A percentile compares a stretch with the other conserved stretches of the same genome.
Evolutionary conservation across 2,113 vertebrate genomes (phyloP).

Genomic region (Perognathus longimembris): DNA sequence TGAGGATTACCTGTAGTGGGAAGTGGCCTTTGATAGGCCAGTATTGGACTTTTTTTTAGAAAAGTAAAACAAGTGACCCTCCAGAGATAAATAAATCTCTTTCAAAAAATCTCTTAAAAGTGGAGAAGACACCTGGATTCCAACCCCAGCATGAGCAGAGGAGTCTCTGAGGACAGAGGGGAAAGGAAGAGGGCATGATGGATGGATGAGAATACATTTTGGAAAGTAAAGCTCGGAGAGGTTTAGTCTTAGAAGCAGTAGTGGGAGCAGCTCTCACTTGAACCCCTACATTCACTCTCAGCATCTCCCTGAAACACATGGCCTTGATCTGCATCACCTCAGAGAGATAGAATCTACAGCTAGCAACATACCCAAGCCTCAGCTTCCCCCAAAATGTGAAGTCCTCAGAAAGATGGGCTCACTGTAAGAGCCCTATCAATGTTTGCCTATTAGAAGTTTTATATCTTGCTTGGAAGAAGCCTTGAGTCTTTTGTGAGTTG

Average conservation of each 20-base stretch:
- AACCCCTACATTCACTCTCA: background rate
- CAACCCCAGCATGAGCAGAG: background rate
- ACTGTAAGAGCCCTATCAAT: background rate
- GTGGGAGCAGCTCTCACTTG: background rate
- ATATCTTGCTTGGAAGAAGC: background rate
- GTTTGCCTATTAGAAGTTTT: background rate
- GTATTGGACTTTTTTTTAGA: background rate
- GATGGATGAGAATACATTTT: background rate
- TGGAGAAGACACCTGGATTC: background rate
- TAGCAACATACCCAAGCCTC: constrained; percentile 25
- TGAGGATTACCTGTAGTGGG: background rate
- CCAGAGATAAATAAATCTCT: constrained; percentile 35
- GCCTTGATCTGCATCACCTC: background rate
- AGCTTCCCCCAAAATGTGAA: background rate
- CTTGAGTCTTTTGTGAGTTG: background rate
- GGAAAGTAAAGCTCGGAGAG: background rate
- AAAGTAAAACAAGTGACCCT: constrained; percentile 49
- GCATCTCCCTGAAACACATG: background rate
- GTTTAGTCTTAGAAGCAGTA: background rate
- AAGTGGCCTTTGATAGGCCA: constrained; percentile 18
- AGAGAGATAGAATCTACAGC: background rate
- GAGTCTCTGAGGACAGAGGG: background rate
- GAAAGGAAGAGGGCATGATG: background rate
- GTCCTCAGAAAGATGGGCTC: background rate
- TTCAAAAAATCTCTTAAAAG: constrained; percentile 55